A percentile compares a stretch with the other conserved stretches of the same genome.
Evolutionary conservation across 2,888 invertebrate genomes (phyloP).

Genomic region (Lasius fuliginosus): DNA sequence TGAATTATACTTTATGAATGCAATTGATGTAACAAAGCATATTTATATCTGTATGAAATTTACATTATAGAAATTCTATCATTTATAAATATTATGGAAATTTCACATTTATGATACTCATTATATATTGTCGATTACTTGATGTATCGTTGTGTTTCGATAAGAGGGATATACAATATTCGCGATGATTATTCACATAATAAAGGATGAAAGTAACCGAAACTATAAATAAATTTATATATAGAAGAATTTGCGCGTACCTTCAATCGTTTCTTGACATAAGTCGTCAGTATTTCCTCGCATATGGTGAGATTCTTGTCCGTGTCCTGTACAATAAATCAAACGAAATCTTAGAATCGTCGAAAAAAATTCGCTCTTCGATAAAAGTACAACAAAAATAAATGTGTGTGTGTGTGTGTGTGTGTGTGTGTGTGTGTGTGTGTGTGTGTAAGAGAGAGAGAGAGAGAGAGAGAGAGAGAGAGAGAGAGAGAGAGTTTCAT

Average conservation of each 20-base stretch:
- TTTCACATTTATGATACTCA: background rate
- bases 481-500: background rate
- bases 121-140: background rate
- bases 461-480: no score
- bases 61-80: background rate
- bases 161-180: background rate
- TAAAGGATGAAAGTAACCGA: background rate
- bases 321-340: conserved; percentile 75
- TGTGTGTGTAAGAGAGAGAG: no score
- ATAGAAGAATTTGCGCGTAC: conserved; percentile 67
- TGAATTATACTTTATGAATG: conserved; percentile 7
- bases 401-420: background rate
- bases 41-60: background rate
- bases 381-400: background rate
- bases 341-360: conserved; percentile 1
- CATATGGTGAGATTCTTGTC: conserved; percentile 80
- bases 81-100: background rate
- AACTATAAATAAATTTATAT: conserved; percentile 28
- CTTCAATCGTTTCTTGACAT: conserved; percentile 77
- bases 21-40: background rate
- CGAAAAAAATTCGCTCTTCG: background rate
- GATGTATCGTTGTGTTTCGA: background rate
- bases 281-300: conserved; percentile 79
- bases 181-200: background rate
- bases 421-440: background rate